A percentile compares a stretch with the other conserved stretches of the same genome.
phyloP scores from a whole-genome alignment of 2,797 vertebrate genomes.

The Cossypha caffra region DNA sequence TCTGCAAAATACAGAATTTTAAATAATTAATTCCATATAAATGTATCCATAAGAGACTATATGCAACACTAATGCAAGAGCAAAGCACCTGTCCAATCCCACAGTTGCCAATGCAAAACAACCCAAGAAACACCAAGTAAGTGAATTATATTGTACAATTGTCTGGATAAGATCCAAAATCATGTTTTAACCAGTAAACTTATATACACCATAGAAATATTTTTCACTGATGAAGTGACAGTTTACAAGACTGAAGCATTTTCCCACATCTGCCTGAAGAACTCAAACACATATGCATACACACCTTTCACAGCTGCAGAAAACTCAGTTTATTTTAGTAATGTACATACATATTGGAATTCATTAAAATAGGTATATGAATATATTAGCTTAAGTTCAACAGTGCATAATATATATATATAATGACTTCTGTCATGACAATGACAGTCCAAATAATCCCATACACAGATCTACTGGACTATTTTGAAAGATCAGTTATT shows the following conservation, averaged over 20 bases:
- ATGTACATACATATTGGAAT: not conserved
- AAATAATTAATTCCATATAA: not conserved
- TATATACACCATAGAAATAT: fast-evolving
- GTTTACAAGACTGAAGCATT: not conserved
- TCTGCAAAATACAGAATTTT: not conserved
- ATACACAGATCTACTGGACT: not conserved
- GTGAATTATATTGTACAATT: not conserved
- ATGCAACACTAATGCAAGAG: not conserved
- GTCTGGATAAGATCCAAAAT: not conserved
- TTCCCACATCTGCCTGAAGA: not conserved
- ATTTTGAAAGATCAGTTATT: not conserved
- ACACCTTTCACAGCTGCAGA: not conserved
- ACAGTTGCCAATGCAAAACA: not conserved
- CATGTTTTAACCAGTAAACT: not conserved
- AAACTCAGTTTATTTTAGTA: not conserved
- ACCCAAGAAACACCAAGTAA: not conserved
- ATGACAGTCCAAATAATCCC: not conserved
- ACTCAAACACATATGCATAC: not conserved
- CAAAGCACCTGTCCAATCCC: not conserved
- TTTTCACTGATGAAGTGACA: not conserved
- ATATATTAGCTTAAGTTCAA: not conserved
- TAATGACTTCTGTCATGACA: not conserved
- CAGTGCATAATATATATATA: not conserved
- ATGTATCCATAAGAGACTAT: not conserved
- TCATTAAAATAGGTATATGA: not conserved